Evolutionary conservation across 1,140 invertebrate species (phyloP).

Genomic region (Ruditapes philippinarum): DNA sequence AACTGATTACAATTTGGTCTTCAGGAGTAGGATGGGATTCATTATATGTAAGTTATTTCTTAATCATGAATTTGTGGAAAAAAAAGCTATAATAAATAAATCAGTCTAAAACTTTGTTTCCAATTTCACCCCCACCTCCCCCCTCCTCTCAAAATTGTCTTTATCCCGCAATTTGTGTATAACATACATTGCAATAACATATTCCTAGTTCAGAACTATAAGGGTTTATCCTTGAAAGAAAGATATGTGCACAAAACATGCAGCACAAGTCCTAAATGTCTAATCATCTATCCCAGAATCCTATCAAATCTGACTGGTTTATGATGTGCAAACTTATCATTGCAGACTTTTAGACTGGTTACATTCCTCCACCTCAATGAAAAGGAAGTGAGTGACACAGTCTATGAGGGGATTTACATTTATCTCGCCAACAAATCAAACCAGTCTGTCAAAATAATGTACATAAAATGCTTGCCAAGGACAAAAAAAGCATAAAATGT

Average conservation of each 20-base stretch:
- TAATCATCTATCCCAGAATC: neutral
- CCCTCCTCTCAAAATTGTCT: too few relatives aligned
- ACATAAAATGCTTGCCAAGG: neutral
- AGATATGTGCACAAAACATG: neutral
- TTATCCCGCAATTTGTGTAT: too few relatives aligned
- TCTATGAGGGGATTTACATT: neutral
- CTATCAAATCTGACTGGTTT: neutral
- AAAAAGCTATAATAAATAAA: too few relatives aligned
- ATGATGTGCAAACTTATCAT: neutral
- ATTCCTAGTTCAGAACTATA: too few relatives aligned
- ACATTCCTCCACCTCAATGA: neutral
- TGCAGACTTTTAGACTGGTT: neutral
- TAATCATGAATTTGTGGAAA: too few relatives aligned
- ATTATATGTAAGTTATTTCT: too few relatives aligned
- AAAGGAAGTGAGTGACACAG: neutral
- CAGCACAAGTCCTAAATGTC: neutral
- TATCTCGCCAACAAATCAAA: neutral
- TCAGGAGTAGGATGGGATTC: too few relatives aligned
- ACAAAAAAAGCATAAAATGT: neutral
- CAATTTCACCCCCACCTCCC: too few relatives aligned
- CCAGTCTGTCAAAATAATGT: neutral
- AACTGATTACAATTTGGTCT: too few relatives aligned
- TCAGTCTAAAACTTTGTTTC: too few relatives aligned
- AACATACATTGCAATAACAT: too few relatives aligned
- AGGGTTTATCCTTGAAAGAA: too few relatives aligned